Evolutionary conservation across 2,797 vertebrate species (phyloP), one percentile per base, ranked within the genome.

Genomic region (Gadopsis marmoratus): DNA sequence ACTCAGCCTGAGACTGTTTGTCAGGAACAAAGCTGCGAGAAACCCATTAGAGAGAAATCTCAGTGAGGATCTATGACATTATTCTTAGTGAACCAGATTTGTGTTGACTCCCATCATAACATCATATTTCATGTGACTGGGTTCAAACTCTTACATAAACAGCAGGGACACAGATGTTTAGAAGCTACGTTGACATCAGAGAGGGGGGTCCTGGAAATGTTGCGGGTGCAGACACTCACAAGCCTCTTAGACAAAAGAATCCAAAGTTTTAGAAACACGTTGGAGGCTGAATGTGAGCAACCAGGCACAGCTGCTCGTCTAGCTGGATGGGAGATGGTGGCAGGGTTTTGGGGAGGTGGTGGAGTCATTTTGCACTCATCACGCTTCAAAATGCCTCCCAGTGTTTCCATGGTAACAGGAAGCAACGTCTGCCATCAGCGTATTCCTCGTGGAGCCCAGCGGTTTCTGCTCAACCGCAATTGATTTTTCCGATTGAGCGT

Each of bases 361-460:
- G 77, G 54, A 71, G 71, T 78, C 69, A 47, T 85, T 89, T 89
- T 75, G 77, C 78, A 70, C 76, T 78, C 79, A 61, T 21, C 71
- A 37, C 10, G 43, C 82, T 82, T 82, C 76, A 62, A 58, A 92
- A 88, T 35, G 65, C 75, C 85, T 92, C 72, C 67, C 78, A 56
- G 51, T 77, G 92, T 95, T 92, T 86, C 93, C 91, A 93, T 94
- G 77, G 93, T 82, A 93, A 94, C 94, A 84, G 76, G 84, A 92
- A 91, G 88, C 89, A 91, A 86, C 86, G 78, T 76, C 73, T 86
- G 37, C 86, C 51, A 65, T 76, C 48, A 54, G 66, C 72, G 9
- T 86, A 82, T 67, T 85, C 89, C 90, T 86, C 2, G 39, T 66
- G 81, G 77, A 83, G 50, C 64, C 73, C 66, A 23, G 10, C 12